phyloP scores from a whole-genome alignment of 1,140 invertebrate genomes.

The Anadara kagoshimensis region DNA sequence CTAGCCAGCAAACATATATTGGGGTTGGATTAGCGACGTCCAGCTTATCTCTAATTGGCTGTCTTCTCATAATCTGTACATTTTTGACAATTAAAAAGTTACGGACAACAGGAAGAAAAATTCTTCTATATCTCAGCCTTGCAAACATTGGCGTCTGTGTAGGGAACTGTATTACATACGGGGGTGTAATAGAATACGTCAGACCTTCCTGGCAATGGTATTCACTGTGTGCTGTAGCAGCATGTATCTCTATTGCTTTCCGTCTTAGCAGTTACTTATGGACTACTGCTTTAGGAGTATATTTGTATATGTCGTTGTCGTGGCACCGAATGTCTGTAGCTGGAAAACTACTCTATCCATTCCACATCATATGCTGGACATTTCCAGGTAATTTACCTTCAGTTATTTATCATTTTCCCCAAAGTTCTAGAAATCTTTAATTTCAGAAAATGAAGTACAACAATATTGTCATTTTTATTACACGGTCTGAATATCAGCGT shows the following conservation, averaged over 20 bases:
- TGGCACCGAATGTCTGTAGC: conserved; percentile 31
- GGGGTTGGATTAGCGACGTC: conserved; percentile 44
- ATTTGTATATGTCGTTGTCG: conserved; percentile 52
- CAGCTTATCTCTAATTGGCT: conserved; percentile 39
- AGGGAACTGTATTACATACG: conserved; percentile 26
- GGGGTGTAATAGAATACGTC: conserved; percentile 4
- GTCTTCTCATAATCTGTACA: conserved; percentile 36
- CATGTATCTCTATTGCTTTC: conserved; percentile 40
- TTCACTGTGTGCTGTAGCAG: conserved; percentile 42
- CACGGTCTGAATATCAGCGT: too few relatives aligned
- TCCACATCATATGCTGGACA: conserved; percentile 57
- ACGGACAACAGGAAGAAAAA: conserved; percentile 46
- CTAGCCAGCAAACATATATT: too few relatives aligned
- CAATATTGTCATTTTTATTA: neutral
- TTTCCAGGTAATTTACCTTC: conserved; percentile 51
- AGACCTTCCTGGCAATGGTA: conserved; percentile 7
- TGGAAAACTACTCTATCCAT: conserved; percentile 37
- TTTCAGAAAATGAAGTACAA: neutral
- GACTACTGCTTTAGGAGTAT: conserved; percentile 52
- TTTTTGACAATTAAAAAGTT: conserved; percentile 45
- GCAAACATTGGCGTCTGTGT: conserved; percentile 46
- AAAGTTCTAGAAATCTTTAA: neutral
- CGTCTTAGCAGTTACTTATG: conserved; percentile 48
- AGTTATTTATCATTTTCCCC: neutral
- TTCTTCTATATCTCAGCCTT: conserved; percentile 50